Conservation (phyloP, 1,140 invertebrate genomes). For the Cydia fagiglandana region DNA sequence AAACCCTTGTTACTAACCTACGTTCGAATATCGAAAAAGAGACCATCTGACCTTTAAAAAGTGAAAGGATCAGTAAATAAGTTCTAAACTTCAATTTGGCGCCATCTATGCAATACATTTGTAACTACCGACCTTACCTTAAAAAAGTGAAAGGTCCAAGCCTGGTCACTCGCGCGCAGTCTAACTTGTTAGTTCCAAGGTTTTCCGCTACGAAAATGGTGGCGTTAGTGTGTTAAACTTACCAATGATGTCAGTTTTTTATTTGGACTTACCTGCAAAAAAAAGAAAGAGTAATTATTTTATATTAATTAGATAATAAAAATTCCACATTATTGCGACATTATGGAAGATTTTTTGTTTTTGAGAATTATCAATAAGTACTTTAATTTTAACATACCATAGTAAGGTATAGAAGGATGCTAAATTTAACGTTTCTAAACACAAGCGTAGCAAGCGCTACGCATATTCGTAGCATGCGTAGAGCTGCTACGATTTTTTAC, state of each 20-base stretch:
- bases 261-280: constrained; percentile 18
- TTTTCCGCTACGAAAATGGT: background rate
- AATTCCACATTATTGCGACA: no score
- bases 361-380: no score
- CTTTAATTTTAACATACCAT: no score
- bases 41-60: background rate
- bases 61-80: background rate
- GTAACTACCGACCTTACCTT: constrained; percentile 11
- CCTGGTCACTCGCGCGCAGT: constrained; percentile 14
- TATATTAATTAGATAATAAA: background rate
- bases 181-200: constrained; percentile 3
- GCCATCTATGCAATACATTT: background rate
- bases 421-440: background rate
- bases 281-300: background rate
- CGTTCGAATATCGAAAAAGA: background rate
- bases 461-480: background rate
- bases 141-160: constrained; percentile 25
- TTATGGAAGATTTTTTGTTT: no score
- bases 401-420: no score
- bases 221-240: background rate
- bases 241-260: background rate
- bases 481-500: background rate
- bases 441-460: background rate
- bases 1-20: background rate
- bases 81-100: background rate